Percentiles rank a stretch among this genome's conserved stretches.
Evolutionary conservation across 2,797 vertebrate species (phyloP).

Genomic region (Argentina silus): DNA sequence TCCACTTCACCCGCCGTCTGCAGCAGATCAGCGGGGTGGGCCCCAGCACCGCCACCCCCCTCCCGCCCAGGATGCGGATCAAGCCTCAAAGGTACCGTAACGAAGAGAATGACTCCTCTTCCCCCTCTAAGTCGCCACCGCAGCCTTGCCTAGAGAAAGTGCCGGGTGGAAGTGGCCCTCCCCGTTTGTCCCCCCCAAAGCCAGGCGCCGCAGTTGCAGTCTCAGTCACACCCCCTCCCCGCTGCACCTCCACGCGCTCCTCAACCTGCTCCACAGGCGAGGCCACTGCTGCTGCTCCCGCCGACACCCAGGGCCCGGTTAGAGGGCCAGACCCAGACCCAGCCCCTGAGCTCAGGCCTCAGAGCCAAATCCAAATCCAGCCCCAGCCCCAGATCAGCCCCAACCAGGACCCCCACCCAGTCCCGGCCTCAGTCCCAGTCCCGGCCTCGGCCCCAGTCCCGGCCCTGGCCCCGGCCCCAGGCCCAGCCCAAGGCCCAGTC

Average conservation of each 20-base stretch:
- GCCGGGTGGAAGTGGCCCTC: constrained; percentile 66
- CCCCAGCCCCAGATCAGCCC: constrained; percentile 32
- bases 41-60: constrained; percentile 62
- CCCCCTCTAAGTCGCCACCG: constrained; percentile 78
- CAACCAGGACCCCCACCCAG: constrained; percentile 33
- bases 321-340: constrained; percentile 32
- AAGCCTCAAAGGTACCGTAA: constrained; percentile 98
- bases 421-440: constrained; percentile 34
- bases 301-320: constrained; percentile 28
- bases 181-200: constrained; percentile 74
- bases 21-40: constrained; percentile 86
- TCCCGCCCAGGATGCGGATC: constrained; percentile 89
- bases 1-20: constrained; percentile 93
- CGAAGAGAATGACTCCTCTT: constrained; percentile 90
- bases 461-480: no score
- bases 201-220: constrained; percentile 16
- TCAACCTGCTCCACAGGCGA: constrained; percentile 77
- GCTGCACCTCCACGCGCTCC: constrained; percentile 79
- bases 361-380: constrained; percentile 29
- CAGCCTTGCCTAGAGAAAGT: constrained; percentile 86
- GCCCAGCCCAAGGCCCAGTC: constrained; percentile 34
- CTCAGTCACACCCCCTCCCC: constrained; percentile 69
- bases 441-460: constrained; percentile 33
- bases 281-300: constrained; percentile 71
- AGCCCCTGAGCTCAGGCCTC: constrained; percentile 43